These are phyloP conservation scores for Takifugu flavidus DNA, from an alignment of 2,113 vertebrate species.

Conservation along the genomic window DNA sequence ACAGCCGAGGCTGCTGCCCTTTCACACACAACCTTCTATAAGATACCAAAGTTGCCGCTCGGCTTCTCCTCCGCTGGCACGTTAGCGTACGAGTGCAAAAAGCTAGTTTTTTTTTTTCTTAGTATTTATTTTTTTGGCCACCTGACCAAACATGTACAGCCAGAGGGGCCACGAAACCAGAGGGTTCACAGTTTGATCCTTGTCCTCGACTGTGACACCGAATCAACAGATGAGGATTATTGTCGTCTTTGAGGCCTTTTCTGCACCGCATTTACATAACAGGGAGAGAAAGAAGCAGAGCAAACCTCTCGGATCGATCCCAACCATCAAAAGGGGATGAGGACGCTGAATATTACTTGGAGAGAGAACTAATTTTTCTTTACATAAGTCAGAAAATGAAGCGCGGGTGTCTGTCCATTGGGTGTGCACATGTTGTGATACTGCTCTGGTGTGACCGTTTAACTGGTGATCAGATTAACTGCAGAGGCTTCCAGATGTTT, in stretches of 20 bases:
- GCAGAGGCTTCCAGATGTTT: too few relatives aligned
- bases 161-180: slow-evolving; percentile 41
- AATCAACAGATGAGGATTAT: slow-evolving; percentile 61
- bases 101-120: slow-evolving; percentile 54
- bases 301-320: too few relatives aligned
- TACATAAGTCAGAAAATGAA: too few relatives aligned
- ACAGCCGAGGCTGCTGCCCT: slow-evolving; percentile 17
- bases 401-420: too few relatives aligned
- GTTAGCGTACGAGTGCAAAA: slow-evolving; percentile 40
- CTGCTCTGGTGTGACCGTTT: too few relatives aligned
- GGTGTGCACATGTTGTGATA: too few relatives aligned
- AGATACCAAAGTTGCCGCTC: slow-evolving; percentile 31
- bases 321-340: neutral
- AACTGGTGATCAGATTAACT: too few relatives aligned
- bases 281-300: neutral
- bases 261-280: slow-evolving; percentile 31
- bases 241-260: slow-evolving; percentile 23
- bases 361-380: too few relatives aligned
- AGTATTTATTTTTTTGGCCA: slow-evolving; percentile 33
- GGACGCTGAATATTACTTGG: too few relatives aligned
- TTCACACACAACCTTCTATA: slow-evolving; percentile 24
- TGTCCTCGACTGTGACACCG: slow-evolving; percentile 39
- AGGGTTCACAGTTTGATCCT: slow-evolving; percentile 55
- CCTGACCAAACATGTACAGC: slow-evolving; percentile 66
- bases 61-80: slow-evolving; percentile 37